Conservation (phyloP, 2,888 invertebrate species). For the Ommatoiulus sabulosus region DNA sequence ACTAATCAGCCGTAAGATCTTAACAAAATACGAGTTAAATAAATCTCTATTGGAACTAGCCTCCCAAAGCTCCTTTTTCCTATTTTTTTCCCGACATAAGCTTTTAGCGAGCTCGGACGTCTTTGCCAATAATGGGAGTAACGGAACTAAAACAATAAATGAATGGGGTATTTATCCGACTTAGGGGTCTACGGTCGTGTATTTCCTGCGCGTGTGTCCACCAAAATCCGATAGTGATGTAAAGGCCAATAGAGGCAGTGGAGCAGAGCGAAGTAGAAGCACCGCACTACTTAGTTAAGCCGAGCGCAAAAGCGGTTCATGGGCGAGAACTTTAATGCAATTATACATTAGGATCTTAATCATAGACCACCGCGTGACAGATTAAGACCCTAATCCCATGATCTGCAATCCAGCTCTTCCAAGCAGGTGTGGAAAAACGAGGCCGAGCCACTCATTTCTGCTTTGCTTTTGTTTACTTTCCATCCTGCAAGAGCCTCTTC, state of each 20-base stretch:
- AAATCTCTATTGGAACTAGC: neutral
- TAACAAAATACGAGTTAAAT: slow-evolving; percentile 24
- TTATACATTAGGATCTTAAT: slow-evolving; percentile 52
- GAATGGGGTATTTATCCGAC: slow-evolving; percentile 31
- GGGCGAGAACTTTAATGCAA: slow-evolving; percentile 50
- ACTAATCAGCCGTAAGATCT: slow-evolving; percentile 9
- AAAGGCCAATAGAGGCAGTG: slow-evolving; percentile 38
- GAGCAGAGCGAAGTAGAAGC: slow-evolving; percentile 37
- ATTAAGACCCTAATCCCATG: slow-evolving; percentile 36
- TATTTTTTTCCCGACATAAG: neutral
- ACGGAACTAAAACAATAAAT: slow-evolving; percentile 43
- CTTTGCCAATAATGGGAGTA: slow-evolving; percentile 31
- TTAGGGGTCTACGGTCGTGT: slow-evolving; percentile 2
- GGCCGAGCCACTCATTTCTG: neutral
- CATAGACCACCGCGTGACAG: slow-evolving; percentile 42
- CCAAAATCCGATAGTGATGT: slow-evolving; percentile 7
- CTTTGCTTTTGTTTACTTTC: neutral
- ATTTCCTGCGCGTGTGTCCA: neutral
- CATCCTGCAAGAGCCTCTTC: neutral
- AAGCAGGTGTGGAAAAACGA: slow-evolving; percentile 7
- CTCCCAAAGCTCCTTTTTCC: neutral
- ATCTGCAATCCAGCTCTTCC: slow-evolving; percentile 1
- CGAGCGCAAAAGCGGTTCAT: slow-evolving; percentile 48
- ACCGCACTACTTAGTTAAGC: slow-evolving; percentile 48
- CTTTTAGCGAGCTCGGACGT: slow-evolving; percentile 36